Base-by-base conservation (phyloP, 2,888 invertebrate species). In the Acanthoscelides obtectus region DNA sequence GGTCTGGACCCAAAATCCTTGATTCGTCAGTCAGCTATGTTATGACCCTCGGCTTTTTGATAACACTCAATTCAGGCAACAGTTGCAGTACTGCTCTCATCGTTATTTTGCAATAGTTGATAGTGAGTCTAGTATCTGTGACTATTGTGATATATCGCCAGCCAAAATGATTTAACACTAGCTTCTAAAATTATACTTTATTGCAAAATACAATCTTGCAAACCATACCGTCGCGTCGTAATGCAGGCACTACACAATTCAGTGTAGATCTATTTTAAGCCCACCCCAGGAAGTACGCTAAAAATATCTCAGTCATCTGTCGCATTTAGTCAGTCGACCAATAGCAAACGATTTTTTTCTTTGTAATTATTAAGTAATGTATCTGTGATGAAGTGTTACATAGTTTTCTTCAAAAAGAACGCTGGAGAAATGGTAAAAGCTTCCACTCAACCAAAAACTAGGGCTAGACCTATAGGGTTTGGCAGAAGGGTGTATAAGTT, bases 401-500 rank as follows among this genome's bases (percentile, higher is more conserved):
- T 45, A 45, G 45, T 45, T 45, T 45, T 45, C 17, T 45, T 45
- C 45, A 45, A 45, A 17, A 45, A 45, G 12, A 45, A 45, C 45
- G 45, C 45, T 6, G 45, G 17, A 12, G 45, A 45, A 17, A 45
- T 45, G 45, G 45, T 45, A 4, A 45, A 45, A 45, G 45, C 17
- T 12, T 4, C 45, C 17, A 70, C 70, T 70, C 69, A 69, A 64
- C 27, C 70, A 27, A 64, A 72, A 72, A 22, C n/a, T 45, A 72
- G 69, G 70, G 72, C 71, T 45, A 71, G 70, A 66, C 69, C 65
- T 45, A 75, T 71, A 22, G 77, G 70, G 66, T 74, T 75, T 70
- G 75, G 78, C 66, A 75, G 73, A 68, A 76, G 75, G 68, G 75
- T 76, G 22, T 75, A 74, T 63, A 72, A 75, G 68, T 71, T 79